Evolutionary conservation across 1,140 invertebrate genomes (phyloP), one percentile per base, ranked within the genome.

Genomic region (Lepidurus couesii): DNA sequence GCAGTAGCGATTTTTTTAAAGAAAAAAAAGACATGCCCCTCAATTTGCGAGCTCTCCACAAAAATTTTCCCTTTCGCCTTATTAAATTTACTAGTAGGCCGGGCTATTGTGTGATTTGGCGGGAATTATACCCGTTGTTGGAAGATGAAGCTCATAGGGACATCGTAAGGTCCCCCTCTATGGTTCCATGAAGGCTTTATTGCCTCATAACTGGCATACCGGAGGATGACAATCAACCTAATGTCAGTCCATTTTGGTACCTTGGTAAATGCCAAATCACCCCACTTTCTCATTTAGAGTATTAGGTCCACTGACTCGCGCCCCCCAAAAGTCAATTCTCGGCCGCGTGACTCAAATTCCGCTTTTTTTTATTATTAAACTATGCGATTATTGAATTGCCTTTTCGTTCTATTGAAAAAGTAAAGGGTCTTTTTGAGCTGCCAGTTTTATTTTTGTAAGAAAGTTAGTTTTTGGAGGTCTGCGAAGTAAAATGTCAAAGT

Each of bases 171-270:
- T 21, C 53, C 21, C 21, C 53, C 16, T 65, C 16, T 65, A n/a
- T 21, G 16, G 9, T 16, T 9, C 13, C 53, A n/a, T 4, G 53
- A 65, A 16, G 53, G 53, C 47, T 65, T 65, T 65, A 65, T 65
- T 65, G 53, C 53, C 53, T 65, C 53, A 65, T 65, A 65, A 65
- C 53, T 65, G 53, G 13, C 53, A 65, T 65, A 65, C 53, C 53
- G 53, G 53, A 65, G 53, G 53, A 65, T 65, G 53, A 65, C 53
- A 65, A 65, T 65, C 53, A 65, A 65, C 53, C 53, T 65, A 65
- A 65, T 65, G 53, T 65, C 53, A 65, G 53, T 65, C 53, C 53
- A 65, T 65, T 65, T 65, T 13, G 53, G 53, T 65, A 65, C 53
- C 53, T 65, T 9, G 53, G 53, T 65, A 65, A 65, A 65, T 65